Base-by-base conservation (phyloP, 37 sponge, comb jelly and placozoan species). In the Mnemiopsis leidyi region DNA sequence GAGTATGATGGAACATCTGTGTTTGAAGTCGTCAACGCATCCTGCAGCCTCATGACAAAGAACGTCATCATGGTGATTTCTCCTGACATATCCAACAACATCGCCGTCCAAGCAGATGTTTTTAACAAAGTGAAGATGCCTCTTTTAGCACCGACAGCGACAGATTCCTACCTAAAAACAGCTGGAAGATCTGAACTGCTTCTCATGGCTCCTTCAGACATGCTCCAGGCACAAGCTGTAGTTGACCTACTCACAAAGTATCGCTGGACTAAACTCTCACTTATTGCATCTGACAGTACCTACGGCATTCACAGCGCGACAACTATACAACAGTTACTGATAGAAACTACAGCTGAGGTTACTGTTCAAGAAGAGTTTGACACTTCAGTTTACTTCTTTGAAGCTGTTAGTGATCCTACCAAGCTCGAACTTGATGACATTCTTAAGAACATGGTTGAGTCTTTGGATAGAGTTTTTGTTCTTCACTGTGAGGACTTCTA, bases 271-370 rank as follows among this genome's bases (percentile, higher is more conserved):
- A 40, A 85, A 3, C 24, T 39, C 26, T 40, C 61, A 2, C 33
- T 85, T 0, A 85, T 85, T 1, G 39, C 61, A 0, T 85, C 90
- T 23, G 90, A 85, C 30, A 32, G 36, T 13, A 85, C 38, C 90
- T 85, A 40, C 90, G 90, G 90, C 23, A 85, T 85, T 23, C 90
- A 85, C 90, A 37, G 90, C 3, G 90, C 36, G 0, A 85, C 90
- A 13, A 32, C 36, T 39, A 18, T 85, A 21, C 90, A 85, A 37
- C 2, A 85, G 48, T 33, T 85, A 0, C 48, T 85, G 35, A n/a
- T 40, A 36, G 48, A 85, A 25, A 85, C 39, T 2, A 85, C 90
- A 3, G 90, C 90, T 16, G 90, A 85, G 39, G 90, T 40, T 1
- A 85, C 29, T 20, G 90, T 38, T 25, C 21, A 40, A 61, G 90